phyloP scores from a whole-genome alignment of 1,140 invertebrate genomes.

The Babylonia areolata region DNA sequence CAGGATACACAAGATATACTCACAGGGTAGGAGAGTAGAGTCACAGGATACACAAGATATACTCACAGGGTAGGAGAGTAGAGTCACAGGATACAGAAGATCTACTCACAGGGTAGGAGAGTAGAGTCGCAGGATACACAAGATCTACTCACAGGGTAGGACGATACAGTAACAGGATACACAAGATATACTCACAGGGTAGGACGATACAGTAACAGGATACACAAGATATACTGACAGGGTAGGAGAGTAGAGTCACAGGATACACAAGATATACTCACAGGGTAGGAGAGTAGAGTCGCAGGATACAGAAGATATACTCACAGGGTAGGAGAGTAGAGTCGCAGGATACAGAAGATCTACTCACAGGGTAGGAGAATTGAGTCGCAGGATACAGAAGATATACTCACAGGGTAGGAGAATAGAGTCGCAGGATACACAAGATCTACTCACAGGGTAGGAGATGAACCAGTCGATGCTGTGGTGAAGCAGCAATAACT shows the following conservation, averaged over 20 bases:
- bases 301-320: too few relatives aligned
- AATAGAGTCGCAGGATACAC: too few relatives aligned
- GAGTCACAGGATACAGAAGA: too few relatives aligned
- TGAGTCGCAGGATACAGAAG: too few relatives aligned
- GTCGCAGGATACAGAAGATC: too few relatives aligned
- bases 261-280: neutral
- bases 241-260: neutral
- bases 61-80: neutral
- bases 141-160: neutral
- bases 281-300: neutral
- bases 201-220: too few relatives aligned
- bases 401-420: too few relatives aligned
- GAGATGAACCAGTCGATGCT: conserved; percentile 68
- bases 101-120: too few relatives aligned
- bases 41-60: neutral
- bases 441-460: conserved; percentile 64
- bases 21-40: neutral
- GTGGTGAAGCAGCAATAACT: conserved; percentile 64
- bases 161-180: neutral
- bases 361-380: too few relatives aligned
- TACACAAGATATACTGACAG: neutral
- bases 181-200: neutral
- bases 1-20: neutral
- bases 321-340: too few relatives aligned
- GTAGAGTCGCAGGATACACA: too few relatives aligned